Evolutionary conservation across 1,140 invertebrate species (phyloP).

Genomic region (Homalodisca vitripennis): DNA sequence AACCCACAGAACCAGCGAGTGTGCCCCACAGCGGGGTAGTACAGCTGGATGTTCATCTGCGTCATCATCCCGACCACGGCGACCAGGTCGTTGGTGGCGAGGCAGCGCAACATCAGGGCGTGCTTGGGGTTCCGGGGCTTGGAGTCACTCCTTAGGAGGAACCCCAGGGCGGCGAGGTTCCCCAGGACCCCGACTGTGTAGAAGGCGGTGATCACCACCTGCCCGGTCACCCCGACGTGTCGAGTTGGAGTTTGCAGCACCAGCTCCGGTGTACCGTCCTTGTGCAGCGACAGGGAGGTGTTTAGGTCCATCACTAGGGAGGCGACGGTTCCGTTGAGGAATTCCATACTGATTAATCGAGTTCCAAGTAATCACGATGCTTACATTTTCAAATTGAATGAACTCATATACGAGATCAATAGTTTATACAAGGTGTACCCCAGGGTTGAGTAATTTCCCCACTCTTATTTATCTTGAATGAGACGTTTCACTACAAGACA

Average conservation of each 20-base stretch:
- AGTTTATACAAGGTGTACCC: too few species aligned
- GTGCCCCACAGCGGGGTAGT: conserved; percentile 46
- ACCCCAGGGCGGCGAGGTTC: conserved; percentile 59
- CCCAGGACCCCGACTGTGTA: conserved; percentile 59
- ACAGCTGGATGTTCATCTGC: conserved; percentile 59
- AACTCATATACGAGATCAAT: too few species aligned
- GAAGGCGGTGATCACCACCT: conserved; percentile 53
- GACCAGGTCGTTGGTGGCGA: conserved; percentile 76
- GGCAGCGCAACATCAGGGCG: conserved; percentile 72
- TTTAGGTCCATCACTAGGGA: too few species aligned
- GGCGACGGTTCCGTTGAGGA: conserved; percentile 7
- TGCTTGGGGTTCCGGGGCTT: conserved; percentile 67
- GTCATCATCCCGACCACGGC: conserved; percentile 57
- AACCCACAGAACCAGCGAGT: conserved; percentile 59
- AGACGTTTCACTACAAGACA: too few species aligned
- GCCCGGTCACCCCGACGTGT: conserved; percentile 39
- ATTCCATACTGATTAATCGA: background rate
- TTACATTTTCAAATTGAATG: too few species aligned
- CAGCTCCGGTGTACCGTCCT: background rate
- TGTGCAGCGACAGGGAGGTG: background rate
- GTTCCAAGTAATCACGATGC: too few species aligned
- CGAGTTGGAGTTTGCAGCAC: background rate
- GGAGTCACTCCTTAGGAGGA: conserved; percentile 51
- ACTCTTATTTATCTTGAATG: too few species aligned
- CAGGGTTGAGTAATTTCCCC: too few species aligned